Percentiles rank a stretch among this genome's conserved stretches.
phyloP scores from a whole-genome alignment of 2,113 vertebrate species.

The Myocastor coypus region DNA sequence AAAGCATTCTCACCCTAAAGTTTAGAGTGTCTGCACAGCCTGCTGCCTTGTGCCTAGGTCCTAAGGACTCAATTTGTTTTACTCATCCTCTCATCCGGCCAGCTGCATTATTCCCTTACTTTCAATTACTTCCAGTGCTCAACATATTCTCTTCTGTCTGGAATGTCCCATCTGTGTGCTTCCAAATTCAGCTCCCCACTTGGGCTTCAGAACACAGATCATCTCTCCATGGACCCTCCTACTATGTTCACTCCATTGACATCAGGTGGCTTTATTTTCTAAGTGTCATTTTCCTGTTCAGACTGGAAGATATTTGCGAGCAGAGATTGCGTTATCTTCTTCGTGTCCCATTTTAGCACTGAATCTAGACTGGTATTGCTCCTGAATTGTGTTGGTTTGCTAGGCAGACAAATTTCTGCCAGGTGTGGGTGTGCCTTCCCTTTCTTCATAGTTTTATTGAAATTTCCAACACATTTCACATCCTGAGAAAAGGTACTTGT shows the following conservation, averaged over 20 bases:
- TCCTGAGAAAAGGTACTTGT: constrained; percentile 70
- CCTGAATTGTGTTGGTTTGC: background rate
- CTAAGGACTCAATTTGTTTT: background rate
- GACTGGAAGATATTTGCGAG: background rate
- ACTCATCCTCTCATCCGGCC: background rate
- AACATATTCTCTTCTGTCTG: background rate
- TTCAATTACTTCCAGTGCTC: background rate
- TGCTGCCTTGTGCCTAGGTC: background rate
- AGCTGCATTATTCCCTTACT: background rate
- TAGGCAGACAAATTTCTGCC: background rate
- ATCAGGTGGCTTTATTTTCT: background rate
- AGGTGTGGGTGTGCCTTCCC: background rate
- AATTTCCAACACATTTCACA: constrained; percentile 66
- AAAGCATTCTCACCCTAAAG: background rate
- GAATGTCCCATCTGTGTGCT: background rate
- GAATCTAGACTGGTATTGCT: background rate
- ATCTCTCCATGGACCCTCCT: background rate
- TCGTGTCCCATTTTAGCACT: background rate
- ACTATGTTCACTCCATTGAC: too few species aligned
- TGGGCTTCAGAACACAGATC: background rate
- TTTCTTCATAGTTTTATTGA: constrained; percentile 52
- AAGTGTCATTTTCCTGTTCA: background rate
- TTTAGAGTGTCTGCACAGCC: background rate
- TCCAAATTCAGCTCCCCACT: background rate
- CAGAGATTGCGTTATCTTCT: background rate